A percentile compares a stretch with the other conserved stretches of the same genome.
Evolutionary conservation across 2,888 invertebrate species (phyloP).

Genomic region (Drosophila affinis): DNA sequence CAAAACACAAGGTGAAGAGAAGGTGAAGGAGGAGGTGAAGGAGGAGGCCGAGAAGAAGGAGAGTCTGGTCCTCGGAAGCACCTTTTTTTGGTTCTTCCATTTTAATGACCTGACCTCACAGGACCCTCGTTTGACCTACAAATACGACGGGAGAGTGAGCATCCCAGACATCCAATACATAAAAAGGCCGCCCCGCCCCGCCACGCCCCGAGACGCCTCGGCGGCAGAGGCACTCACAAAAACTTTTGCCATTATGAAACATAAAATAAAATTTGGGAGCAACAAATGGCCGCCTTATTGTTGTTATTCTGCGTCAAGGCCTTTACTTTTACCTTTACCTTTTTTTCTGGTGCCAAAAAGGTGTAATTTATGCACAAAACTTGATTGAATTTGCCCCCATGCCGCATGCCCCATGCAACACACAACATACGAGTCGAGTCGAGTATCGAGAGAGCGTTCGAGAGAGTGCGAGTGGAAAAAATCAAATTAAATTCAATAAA

Average conservation of each 20-base stretch:
- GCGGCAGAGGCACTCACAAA: conserved; percentile 14
- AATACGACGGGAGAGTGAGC: conserved; percentile 1
- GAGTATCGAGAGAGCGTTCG: conserved; percentile 16
- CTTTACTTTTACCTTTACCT: conserved; percentile 30
- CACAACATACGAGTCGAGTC: conserved; percentile 20
- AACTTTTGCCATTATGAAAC: conserved; percentile 70
- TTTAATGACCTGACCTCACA: conserved; percentile 59
- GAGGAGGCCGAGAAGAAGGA: conserved; percentile 2
- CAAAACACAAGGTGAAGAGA: conserved; percentile 39
- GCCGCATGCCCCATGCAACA: conserved; percentile 29
- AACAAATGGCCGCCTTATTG: conserved; percentile 44
- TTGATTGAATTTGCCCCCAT: conserved; percentile 71
- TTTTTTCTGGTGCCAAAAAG: conserved; percentile 30
- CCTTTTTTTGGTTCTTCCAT: conserved; percentile 39
- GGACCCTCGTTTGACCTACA: conserved; percentile 16
- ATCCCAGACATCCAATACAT: conserved; percentile 16
- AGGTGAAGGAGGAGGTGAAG: conserved; percentile 10
- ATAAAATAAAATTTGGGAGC: conserved; percentile 55
- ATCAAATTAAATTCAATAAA: conserved; percentile 76
- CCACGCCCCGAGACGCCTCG: no score
- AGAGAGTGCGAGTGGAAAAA: conserved; percentile 26
- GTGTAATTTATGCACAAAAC: conserved; percentile 73
- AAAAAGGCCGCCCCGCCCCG: conserved; percentile 19
- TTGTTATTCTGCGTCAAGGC: conserved; percentile 41
- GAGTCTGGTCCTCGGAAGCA: background rate